Conservation (phyloP, 2,113 vertebrate species). For the Holacanthus passer region DNA sequence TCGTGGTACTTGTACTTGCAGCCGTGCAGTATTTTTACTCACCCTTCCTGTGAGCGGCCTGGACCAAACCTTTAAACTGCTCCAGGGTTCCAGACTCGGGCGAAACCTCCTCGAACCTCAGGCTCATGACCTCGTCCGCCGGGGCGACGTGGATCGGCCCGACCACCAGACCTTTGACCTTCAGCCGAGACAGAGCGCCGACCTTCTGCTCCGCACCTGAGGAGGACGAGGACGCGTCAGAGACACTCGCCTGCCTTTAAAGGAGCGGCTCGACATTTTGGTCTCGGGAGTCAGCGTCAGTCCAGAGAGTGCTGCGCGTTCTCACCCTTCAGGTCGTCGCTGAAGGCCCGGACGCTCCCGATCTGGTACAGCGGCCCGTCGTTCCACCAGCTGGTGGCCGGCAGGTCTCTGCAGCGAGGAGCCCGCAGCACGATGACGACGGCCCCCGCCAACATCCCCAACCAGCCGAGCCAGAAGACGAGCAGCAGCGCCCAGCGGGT, state of each 20-base stretch:
- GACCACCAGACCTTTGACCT: constrained; percentile 87
- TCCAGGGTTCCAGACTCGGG: constrained; percentile 72
- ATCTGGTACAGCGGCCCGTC: constrained; percentile 88
- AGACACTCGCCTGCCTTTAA: no score
- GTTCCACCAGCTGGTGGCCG: constrained; percentile 88
- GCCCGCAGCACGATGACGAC: constrained; percentile 90
- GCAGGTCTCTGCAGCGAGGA: constrained; percentile 88
- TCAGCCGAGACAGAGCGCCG: constrained; percentile 81
- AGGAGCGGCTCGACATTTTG: no score
- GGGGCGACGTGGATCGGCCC: constrained; percentile 87
- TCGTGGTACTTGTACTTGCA: no score
- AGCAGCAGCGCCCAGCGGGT: constrained; percentile 88
- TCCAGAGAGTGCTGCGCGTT: neutral
- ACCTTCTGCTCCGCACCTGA: constrained; percentile 85
- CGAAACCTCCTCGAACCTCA: constrained; percentile 81
- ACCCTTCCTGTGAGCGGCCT: constrained; percentile 87
- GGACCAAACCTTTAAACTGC: constrained; percentile 82
- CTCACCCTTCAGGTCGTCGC: constrained; percentile 82
- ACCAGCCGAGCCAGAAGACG: constrained; percentile 93
- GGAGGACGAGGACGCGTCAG: neutral
- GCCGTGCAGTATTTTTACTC: constrained; percentile 34
- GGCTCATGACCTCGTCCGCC: constrained; percentile 63
- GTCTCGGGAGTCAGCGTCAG: no score
- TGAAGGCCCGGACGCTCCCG: constrained; percentile 81
- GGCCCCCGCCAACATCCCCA: constrained; percentile 90